These are phyloP conservation scores for Nerophis lumbriciformis DNA, from an alignment of 2,113 vertebrate species.

Conservation along the genomic window DNA sequence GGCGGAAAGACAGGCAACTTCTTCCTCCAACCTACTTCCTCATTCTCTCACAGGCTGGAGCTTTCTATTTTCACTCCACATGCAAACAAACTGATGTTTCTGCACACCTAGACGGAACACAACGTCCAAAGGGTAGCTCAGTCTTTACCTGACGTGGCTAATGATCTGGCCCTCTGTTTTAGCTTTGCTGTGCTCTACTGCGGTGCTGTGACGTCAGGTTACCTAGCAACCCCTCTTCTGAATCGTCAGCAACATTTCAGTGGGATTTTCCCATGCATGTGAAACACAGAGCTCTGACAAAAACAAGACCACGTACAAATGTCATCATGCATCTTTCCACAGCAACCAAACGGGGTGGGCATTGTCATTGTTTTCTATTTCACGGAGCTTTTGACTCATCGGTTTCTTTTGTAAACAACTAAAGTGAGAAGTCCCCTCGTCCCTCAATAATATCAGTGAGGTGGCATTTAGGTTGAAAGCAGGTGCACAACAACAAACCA, in stretches of 20 bases:
- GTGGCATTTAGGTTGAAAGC: slow-evolving; percentile 17
- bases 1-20: background rate
- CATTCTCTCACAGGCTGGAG: slow-evolving; percentile 3
- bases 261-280: slow-evolving; percentile 73
- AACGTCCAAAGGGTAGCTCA: background rate
- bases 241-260: slow-evolving; percentile 67
- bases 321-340: slow-evolving; percentile 7
- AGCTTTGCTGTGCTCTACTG: slow-evolving; percentile 55
- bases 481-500: slow-evolving; percentile 4
- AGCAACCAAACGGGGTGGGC: slow-evolving; percentile 1
- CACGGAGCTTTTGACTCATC: slow-evolving; percentile 12
- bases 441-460: slow-evolving; percentile 14
- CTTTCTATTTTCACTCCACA: slow-evolving; percentile 4
- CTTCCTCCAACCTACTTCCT: background rate
- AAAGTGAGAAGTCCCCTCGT: slow-evolving; percentile 17
- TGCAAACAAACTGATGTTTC: slow-evolving; percentile 10
- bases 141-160: slow-evolving; percentile 20
- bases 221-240: slow-evolving; percentile 73
- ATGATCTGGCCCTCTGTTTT: slow-evolving; percentile 46
- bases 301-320: slow-evolving; percentile 29
- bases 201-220: slow-evolving; percentile 69
- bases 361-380: background rate
- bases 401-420: slow-evolving; percentile 20
- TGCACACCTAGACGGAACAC: slow-evolving; percentile 6
- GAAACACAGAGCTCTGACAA: slow-evolving; percentile 39